These are phyloP conservation scores for Leptinotarsa juncta DNA, from an alignment of 2,888 invertebrate genomes.

Conservation along the genomic window DNA sequence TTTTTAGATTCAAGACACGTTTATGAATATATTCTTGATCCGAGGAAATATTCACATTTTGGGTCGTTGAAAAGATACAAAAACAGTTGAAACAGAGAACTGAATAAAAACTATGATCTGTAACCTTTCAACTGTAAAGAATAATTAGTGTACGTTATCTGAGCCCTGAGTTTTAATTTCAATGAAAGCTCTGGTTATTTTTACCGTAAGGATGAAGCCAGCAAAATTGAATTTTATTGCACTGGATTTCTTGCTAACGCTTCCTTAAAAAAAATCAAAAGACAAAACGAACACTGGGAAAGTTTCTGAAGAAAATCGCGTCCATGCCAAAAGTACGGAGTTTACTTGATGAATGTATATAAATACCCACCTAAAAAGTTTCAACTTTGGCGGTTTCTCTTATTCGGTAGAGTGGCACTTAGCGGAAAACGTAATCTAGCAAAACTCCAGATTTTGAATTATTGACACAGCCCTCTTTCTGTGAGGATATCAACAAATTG, in stretches of 20 bases:
- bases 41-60: too few relatives aligned
- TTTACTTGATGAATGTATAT: neutral
- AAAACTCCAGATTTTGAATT: neutral
- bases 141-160: neutral
- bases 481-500: too few relatives aligned
- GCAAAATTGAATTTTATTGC: slow-evolving; percentile 1
- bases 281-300: neutral
- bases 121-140: neutral
- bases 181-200: neutral
- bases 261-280: neutral
- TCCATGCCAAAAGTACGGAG: neutral
- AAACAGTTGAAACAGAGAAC: too few relatives aligned
- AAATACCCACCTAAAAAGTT: slow-evolving; percentile 1
- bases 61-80: too few relatives aligned
- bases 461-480: neutral
- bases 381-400: slow-evolving; percentile 1
- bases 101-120: neutral
- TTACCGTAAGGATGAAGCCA: neutral
- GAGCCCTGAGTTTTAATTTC: neutral
- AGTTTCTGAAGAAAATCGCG: neutral
- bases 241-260: neutral
- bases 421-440: neutral
- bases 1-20: too few relatives aligned
- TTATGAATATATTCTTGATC: too few relatives aligned
- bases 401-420: neutral